Evolutionary conservation across 2,888 invertebrate species (phyloP), one percentile per base, ranked within the genome.

Genomic region (Sthenelais limicola): DNA sequence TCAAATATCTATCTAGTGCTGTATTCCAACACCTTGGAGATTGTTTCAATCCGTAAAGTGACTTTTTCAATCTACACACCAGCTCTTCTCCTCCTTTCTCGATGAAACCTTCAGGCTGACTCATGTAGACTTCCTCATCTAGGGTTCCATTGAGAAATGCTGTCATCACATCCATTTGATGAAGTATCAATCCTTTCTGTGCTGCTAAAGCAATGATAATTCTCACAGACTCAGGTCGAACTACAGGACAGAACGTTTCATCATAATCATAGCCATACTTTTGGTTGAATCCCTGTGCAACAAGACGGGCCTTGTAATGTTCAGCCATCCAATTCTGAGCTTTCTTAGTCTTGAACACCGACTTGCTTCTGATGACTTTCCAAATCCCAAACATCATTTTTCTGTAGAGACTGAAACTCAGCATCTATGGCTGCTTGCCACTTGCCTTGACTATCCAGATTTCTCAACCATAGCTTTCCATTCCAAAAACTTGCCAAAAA

Each of bases 191-290:
- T 43, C 73, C 49, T 26, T 70, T 54, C 24, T 69, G 21, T 4
- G 69, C 75, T 24, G 77, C 74, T 48, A 68, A 32, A n/a, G 77
- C 74, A 0, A 81, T 28, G 28, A 81, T 32, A 18, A 75, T 58
- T 35, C 80, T 33, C 9, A 79, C 43, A 26, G 78, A 76, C 30
- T 47, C 54, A 24, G 73, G 74, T 9, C 68, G 24, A 4, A 78
- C 75, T 18, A 78, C 78, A 30, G 81, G 81, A 0, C 75, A 56
- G 48, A 78, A 81, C 15, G 78, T 81, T 68, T 82, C 79, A 32
- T 54, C 68, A 56, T 73, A 80, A 52, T 82, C 79, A 5, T 81
- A 68, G 7, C 79, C 76, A 26, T 48, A 47, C 33, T 73, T 0
- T 33, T 82, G 77, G 3, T 69, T 49, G 30, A 35, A 82, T 0